A percentile compares a stretch with the other conserved stretches of the same genome.
phyloP scores from a whole-genome alignment of 2,888 invertebrate species.

The Lacanobia oleracea region DNA sequence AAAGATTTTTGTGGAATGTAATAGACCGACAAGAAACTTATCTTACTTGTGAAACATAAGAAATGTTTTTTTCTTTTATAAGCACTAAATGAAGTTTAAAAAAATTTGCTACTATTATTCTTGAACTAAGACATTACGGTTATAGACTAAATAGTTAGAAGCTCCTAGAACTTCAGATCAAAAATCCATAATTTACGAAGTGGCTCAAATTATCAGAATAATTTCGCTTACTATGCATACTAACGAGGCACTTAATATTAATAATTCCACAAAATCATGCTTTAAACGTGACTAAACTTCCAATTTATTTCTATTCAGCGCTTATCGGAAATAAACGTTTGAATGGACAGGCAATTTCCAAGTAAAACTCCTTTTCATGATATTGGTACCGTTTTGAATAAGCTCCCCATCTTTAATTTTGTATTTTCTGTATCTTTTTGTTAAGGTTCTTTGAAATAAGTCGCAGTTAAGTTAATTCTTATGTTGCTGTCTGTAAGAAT shows the following conservation, averaged over 20 bases:
- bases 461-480: not conserved
- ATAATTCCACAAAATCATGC: constrained; percentile 32
- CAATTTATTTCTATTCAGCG: constrained; percentile 34
- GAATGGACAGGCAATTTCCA: constrained; percentile 39
- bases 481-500: not conserved
- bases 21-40: too few relatives aligned
- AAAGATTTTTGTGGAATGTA: too few relatives aligned
- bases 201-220: constrained; percentile 24
- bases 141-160: not conserved
- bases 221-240: constrained; percentile 27
- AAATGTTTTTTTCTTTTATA: too few relatives aligned
- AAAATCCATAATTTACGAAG: constrained; percentile 22
- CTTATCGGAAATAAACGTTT: constrained; percentile 38
- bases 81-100: not conserved
- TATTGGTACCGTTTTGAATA: constrained; percentile 1
- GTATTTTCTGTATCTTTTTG: constrained; percentile 5
- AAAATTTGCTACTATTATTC: not conserved
- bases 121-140: not conserved
- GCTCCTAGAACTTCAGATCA: not conserved
- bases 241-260: constrained; percentile 32
- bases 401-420: not conserved
- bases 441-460: not conserved
- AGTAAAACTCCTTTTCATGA: constrained; percentile 17
- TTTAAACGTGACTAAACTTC: constrained; percentile 44
- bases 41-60: too few relatives aligned